These are phyloP conservation scores for Camponotus fellah DNA, from an alignment of 2,888 invertebrate species.

Conservation along the genomic window DNA sequence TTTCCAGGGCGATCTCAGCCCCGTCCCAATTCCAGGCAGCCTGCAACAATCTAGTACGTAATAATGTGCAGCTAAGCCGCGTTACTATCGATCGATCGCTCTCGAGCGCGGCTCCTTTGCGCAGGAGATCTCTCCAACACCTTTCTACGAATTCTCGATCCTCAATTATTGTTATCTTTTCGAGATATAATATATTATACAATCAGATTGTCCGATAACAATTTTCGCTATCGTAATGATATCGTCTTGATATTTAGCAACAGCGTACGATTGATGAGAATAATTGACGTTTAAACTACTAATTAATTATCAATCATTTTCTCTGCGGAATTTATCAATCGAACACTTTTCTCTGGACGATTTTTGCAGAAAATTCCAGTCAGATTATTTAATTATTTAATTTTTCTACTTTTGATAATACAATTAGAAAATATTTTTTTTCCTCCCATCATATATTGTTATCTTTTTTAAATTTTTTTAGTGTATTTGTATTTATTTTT, in stretches of 20 bases:
- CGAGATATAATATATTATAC: not conserved
- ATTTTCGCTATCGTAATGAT: not conserved
- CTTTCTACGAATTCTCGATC: constrained; percentile 43
- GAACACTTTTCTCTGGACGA: not conserved
- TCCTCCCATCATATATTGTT: not conserved
- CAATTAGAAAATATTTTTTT: not conserved
- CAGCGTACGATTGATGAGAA: not conserved
- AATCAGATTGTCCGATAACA: not conserved
- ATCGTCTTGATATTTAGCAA: not conserved
- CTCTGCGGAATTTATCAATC: not conserved
- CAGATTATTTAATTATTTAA: not conserved
- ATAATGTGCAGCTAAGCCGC: constrained; percentile 51
- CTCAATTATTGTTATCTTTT: not conserved
- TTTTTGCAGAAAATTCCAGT: not conserved
- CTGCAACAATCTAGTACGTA: constrained; percentile 82
- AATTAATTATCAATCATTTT: not conserved
- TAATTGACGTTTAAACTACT: not conserved
- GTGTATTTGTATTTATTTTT: not conserved
- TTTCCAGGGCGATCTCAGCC: constrained; percentile 82
- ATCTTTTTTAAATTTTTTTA: not conserved
- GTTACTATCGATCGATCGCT: constrained; percentile 62
- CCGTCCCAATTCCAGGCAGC: constrained; percentile 79
- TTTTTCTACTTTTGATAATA: not conserved
- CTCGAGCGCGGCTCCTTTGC: constrained; percentile 48
- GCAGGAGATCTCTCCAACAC: constrained; percentile 49